Conservation (phyloP, 2,797 vertebrate species). For the Bovichtus variegatus region DNA sequence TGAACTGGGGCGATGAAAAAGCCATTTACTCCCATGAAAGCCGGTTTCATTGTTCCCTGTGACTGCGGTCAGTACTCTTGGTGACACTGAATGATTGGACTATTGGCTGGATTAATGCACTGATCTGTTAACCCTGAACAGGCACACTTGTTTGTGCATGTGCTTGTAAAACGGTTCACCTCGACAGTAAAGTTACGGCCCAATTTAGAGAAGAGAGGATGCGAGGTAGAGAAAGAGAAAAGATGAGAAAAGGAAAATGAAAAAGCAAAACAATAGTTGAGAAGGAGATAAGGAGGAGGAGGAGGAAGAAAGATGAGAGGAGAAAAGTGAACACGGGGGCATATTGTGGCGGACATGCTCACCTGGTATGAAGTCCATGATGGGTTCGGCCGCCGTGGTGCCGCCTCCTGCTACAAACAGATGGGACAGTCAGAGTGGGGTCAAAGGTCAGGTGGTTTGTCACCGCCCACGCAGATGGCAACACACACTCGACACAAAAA, state of each 20-base stretch:
- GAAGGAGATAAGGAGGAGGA: not conserved
- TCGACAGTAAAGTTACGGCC: not conserved
- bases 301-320: not conserved
- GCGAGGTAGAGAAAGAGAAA: not conserved
- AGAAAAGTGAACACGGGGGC: slow-evolving; percentile 20
- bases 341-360: slow-evolving; percentile 51
- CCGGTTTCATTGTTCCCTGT: slow-evolving; percentile 27
- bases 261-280: too few relatives aligned
- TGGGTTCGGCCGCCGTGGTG: slow-evolving; percentile 40
- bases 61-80: not conserved
- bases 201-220: not conserved
- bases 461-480: slow-evolving; percentile 58
- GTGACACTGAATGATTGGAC: slow-evolving; percentile 43
- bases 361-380: slow-evolving; percentile 76
- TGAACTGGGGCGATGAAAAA: slow-evolving; percentile 50
- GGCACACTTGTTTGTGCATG: slow-evolving; percentile 1
- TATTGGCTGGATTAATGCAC: slow-evolving; percentile 21
- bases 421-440: slow-evolving; percentile 63
- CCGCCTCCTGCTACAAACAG: slow-evolving; percentile 66
- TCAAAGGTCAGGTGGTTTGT: slow-evolving; percentile 58
- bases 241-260: not conserved
- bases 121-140: slow-evolving; percentile 3
- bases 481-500: slow-evolving; percentile 20
- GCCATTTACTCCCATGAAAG: slow-evolving; percentile 39
- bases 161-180: not conserved